Percentiles rank a stretch among this genome's conserved stretches.
Conservation (phyloP, 2,888 invertebrate species). For the Lithophane socia region DNA sequence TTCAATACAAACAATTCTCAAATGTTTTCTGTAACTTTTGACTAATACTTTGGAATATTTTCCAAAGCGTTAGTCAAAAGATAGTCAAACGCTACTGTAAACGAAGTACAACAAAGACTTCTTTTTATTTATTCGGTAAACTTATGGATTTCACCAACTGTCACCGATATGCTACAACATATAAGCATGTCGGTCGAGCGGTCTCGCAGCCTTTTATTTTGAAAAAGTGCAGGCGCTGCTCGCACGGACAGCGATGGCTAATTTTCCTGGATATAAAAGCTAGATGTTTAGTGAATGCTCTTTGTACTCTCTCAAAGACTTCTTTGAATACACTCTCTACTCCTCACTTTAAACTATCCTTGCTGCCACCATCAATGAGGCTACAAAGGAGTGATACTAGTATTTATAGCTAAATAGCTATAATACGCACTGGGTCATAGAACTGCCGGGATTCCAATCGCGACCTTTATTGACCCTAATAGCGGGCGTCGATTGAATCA, state of each 20-base stretch:
- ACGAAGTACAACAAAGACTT: not conserved
- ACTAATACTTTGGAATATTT: too few species aligned
- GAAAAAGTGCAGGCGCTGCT: too few species aligned
- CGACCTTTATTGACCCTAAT: slow-evolving; percentile 63
- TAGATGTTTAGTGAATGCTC: not conserved
- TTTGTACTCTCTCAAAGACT: too few species aligned
- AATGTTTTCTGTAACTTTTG: not conserved
- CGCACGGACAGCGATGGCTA: not conserved
- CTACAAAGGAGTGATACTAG: slow-evolving; percentile 14
- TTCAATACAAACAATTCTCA: slow-evolving; percentile 14
- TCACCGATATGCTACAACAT: too few species aligned
- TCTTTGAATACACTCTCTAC: not conserved
- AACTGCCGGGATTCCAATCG: slow-evolving; percentile 55
- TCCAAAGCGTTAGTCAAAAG: not conserved
- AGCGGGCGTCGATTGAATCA: slow-evolving; percentile 53
- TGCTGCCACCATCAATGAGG: not conserved
- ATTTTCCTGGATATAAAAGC: not conserved
- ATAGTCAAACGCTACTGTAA: not conserved
- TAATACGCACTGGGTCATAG: slow-evolving; percentile 47
- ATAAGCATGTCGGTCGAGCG: too few species aligned
- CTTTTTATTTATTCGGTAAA: too few species aligned
- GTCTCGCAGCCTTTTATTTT: not conserved
- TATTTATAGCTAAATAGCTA: slow-evolving; percentile 55
- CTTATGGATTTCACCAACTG: too few species aligned
- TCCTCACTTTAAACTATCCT: not conserved